Evolutionary conservation across 1,140 invertebrate species (phyloP).

Genomic region (Drosophila carrolli): DNA sequence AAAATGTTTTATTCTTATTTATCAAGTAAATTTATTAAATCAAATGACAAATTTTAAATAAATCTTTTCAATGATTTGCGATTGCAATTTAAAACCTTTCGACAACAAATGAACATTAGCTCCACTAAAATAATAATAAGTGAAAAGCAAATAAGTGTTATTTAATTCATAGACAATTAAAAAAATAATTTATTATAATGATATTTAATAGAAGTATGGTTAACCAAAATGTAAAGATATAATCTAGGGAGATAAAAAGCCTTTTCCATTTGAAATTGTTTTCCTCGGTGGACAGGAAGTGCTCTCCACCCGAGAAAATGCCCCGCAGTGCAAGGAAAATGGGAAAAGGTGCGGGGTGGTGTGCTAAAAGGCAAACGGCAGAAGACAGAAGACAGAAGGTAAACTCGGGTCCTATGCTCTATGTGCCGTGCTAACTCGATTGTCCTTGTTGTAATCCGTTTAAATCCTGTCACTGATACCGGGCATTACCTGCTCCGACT

Average conservation of each 20-base stretch:
- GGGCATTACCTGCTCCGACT: constrained; percentile 66
- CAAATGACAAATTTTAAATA: too few species aligned
- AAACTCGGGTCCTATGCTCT: constrained; percentile 26
- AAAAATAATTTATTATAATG: too few species aligned
- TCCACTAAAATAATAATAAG: too few species aligned
- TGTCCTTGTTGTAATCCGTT: constrained; percentile 82
- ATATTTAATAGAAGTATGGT: too few species aligned
- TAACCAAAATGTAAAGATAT: too few species aligned
- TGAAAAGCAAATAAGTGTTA: too few species aligned
- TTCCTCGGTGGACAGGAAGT: constrained; percentile 16
- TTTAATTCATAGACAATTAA: too few species aligned
- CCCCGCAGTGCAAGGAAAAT: constrained; percentile 14
- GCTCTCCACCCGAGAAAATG: constrained; percentile 18
- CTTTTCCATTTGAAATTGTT: neutral
- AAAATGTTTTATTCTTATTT: too few species aligned
- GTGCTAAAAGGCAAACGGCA: constrained; percentile 20
- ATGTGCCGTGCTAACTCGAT: constrained; percentile 76
- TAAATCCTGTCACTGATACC: constrained; percentile 81
- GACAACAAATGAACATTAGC: too few species aligned
- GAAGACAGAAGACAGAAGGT: constrained; percentile 15
- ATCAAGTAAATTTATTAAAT: too few species aligned
- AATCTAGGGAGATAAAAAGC: neutral
- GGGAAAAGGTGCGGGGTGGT: neutral
- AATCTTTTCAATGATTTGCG: too few species aligned
- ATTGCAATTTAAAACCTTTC: too few species aligned